A percentile compares a stretch with the other conserved stretches of the same genome.
phyloP scores from a whole-genome alignment of 2,797 vertebrate genomes.

The Trematomus bernacchii region DNA sequence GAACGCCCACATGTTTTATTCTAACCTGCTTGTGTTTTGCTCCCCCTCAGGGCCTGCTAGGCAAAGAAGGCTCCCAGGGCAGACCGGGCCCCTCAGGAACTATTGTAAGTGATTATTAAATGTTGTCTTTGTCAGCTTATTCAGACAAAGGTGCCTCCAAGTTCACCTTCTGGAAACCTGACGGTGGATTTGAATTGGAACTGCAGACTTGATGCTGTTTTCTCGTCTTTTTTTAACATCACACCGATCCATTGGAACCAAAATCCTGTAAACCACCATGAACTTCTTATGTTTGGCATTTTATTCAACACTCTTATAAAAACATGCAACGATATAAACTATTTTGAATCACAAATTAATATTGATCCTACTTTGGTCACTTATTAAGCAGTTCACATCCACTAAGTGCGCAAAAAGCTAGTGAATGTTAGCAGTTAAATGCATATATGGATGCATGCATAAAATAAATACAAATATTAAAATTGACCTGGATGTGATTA shows the following conservation, averaged over 20 bases:
- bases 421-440: too few species aligned
- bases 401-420: neutral
- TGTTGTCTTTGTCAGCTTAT: too few species aligned
- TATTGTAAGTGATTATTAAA: constrained; percentile 84
- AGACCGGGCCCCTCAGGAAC: constrained; percentile 88
- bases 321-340: too few species aligned
- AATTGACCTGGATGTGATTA: too few species aligned
- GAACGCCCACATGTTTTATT: neutral
- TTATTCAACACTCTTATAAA: too few species aligned
- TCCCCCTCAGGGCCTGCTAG: constrained; percentile 87
- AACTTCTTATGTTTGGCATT: too few species aligned
- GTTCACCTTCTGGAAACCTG: neutral
- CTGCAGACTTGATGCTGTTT: too few species aligned
- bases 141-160: too few species aligned
- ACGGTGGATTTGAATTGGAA: neutral
- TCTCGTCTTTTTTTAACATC: neutral
- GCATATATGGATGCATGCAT: too few species aligned
- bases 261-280: neutral
- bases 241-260: neutral
- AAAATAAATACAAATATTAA: too few species aligned
- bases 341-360: too few species aligned
- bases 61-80: constrained; percentile 94
- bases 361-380: neutral
- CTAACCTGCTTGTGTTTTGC: neutral
- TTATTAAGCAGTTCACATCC: neutral